Evolutionary conservation across 53 echinoderm and acorn worm species (phyloP).

Genomic region (Hippasteria phrygiana): DNA sequence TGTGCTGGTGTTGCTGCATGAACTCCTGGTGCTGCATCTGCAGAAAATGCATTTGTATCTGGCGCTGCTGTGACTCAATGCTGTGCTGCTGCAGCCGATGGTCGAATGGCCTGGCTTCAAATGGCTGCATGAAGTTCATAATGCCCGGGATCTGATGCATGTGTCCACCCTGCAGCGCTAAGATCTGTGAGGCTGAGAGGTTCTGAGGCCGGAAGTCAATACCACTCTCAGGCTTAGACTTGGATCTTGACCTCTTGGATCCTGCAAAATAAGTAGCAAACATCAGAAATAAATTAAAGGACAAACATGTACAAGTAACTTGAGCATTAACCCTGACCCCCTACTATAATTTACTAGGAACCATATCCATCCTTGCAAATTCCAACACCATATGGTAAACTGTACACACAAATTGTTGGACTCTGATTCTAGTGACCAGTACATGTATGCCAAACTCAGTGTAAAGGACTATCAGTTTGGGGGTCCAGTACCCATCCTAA

Average conservation of each 20-base stretch:
- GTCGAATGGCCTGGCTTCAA: conserved; percentile 36
- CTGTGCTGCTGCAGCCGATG: conserved; percentile 85
- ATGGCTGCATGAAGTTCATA: conserved; percentile 22
- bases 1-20: conserved; percentile 60
- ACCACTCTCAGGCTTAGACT: conserved; percentile 52
- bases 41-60: conserved; percentile 81
- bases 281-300: not conserved
- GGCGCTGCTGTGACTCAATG: conserved; percentile 93
- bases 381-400: too few species aligned
- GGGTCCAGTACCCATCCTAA: too few species aligned
- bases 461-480: too few species aligned
- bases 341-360: too few species aligned
- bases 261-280: conserved; percentile 50
- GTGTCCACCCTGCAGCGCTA: conserved; percentile 69
- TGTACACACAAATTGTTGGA: too few species aligned
- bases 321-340: too few species aligned
- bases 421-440: too few species aligned
- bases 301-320: not conserved
- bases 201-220: conserved; percentile 50
- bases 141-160: conserved; percentile 38
- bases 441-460: too few species aligned
- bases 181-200: conserved; percentile 63
- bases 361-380: too few species aligned
- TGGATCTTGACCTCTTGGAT: conserved; percentile 64
- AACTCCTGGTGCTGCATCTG: conserved; percentile 71